Percentiles rank a stretch among this genome's conserved stretches.
These are phyloP conservation scores for Nemotelus pantherinus DNA, from an alignment of 2,888 invertebrate genomes.

Conservation along the genomic window DNA sequence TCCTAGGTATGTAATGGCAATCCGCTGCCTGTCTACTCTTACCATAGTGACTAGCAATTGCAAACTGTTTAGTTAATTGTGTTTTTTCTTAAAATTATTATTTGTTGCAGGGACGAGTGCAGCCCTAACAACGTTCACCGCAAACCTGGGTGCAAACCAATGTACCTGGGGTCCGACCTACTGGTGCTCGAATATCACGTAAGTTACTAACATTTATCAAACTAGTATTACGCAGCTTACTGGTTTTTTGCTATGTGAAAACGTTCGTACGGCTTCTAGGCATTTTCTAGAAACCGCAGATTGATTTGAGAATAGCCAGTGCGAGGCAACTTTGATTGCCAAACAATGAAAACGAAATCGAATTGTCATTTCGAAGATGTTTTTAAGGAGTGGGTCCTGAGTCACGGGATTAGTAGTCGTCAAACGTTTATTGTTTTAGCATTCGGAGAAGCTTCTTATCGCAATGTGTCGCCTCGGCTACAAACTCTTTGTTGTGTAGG, in stretches of 20 bases:
- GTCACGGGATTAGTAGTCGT: slow-evolving; percentile 9
- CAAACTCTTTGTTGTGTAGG: neutral
- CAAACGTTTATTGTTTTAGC: slow-evolving; percentile 6
- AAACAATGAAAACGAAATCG: slow-evolving; percentile 1
- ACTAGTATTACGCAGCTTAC: neutral
- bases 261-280: slow-evolving; percentile 14
- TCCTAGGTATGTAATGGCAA: slow-evolving; percentile 63
- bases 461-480: neutral
- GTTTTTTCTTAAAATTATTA: too few relatives aligned
- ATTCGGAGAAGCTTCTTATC: neutral
- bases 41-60: too few relatives aligned
- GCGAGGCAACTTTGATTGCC: neutral
- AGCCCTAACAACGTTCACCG: slow-evolving; percentile 17
- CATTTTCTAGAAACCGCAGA: neutral
- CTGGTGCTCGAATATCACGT: slow-evolving; percentile 72
- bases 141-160: slow-evolving; percentile 68
- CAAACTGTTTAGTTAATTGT: too few relatives aligned
- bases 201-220: slow-evolving; percentile 52
- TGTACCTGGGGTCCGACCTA: slow-evolving; percentile 84
- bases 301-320: neutral
- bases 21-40: too few relatives aligned
- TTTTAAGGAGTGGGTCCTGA: neutral
- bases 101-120: slow-evolving; percentile 19
- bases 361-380: neutral
- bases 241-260: neutral